A percentile compares a stretch with the other conserved stretches of the same genome.
Evolutionary conservation across 1,140 invertebrate genomes (phyloP).

Genomic region (Sycophila sp.): DNA sequence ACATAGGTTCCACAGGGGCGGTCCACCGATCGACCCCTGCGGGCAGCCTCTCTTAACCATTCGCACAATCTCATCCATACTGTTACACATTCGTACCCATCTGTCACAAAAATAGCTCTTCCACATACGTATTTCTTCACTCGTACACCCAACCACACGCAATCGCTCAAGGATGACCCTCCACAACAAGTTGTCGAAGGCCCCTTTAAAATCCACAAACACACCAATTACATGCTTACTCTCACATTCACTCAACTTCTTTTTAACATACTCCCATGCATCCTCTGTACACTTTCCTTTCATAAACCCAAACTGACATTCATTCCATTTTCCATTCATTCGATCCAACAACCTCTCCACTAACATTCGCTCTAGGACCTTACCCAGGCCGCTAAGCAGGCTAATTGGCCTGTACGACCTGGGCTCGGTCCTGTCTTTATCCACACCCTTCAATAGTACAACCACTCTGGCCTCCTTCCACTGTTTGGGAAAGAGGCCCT

Average conservation of each 20-base stretch:
- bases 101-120: not conserved
- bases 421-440: not conserved
- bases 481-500: not conserved
- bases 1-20: not conserved
- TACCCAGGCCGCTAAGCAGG: not conserved
- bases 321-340: not conserved
- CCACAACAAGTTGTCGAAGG: not conserved
- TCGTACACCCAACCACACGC: not conserved
- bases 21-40: no score
- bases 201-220: conserved; percentile 5
- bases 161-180: not conserved
- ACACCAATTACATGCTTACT: not conserved
- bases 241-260: not conserved
- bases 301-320: conserved; percentile 1
- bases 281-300: conserved; percentile 3
- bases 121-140: not conserved
- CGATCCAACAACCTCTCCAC: conserved; percentile 24
- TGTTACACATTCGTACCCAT: not conserved
- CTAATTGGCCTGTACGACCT: not conserved
- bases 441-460: not conserved
- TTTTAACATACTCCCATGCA: not conserved
- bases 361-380: conserved; percentile 35
- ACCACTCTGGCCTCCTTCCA: not conserved
- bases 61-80: not conserved
- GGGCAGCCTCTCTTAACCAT: no score